Evolutionary conservation across 2,113 vertebrate species (phyloP).

Genomic region (Puffinus mauretanicus): DNA sequence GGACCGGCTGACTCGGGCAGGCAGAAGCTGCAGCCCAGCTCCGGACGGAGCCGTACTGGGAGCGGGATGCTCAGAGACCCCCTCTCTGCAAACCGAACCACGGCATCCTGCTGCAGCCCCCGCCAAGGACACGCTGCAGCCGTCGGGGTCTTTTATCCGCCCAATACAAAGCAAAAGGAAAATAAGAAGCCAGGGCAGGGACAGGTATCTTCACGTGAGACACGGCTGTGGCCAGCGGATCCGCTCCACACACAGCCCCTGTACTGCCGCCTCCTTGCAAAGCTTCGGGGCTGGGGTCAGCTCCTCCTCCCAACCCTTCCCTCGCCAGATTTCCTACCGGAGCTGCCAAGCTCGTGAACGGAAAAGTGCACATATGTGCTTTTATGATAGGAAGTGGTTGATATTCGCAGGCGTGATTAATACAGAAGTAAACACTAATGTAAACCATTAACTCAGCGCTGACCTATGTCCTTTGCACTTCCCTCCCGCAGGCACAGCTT

Average conservation of each 20-base stretch:
- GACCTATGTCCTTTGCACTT: not conserved
- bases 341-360: accelerated
- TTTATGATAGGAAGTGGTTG: conserved; percentile 18
- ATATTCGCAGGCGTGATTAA: not conserved
- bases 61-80: not conserved
- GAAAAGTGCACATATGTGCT: not conserved
- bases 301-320: not conserved
- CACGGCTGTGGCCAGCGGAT: not conserved
- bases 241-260: not conserved
- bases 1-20: accelerated
- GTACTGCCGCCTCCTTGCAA: not conserved
- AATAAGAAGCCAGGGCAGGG: not conserved
- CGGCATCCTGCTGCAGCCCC: not conserved
- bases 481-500: not conserved
- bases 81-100: not conserved
- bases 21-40: not conserved
- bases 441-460: conserved; percentile 49
- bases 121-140: not conserved
- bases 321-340: not conserved
- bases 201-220: not conserved
- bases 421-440: not conserved
- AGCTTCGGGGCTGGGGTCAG: not conserved
- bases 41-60: accelerated
- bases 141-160: accelerated
- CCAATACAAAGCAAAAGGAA: not conserved